phyloP scores from a whole-genome alignment of 2,113 vertebrate species.

The Pseudorasbora parva region DNA sequence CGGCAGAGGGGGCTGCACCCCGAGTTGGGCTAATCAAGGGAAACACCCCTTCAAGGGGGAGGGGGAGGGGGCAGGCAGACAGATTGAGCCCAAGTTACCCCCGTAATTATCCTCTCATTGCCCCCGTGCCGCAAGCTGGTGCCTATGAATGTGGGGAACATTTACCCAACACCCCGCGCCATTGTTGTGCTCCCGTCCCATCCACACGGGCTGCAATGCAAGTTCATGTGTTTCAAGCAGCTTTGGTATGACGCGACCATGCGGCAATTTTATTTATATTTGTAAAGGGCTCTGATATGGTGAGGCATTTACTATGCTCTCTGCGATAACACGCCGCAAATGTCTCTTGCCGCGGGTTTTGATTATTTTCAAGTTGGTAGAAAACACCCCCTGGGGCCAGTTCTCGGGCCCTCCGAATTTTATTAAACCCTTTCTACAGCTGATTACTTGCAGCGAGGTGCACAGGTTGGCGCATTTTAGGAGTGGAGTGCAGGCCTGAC shows the following conservation, averaged over 20 bases:
- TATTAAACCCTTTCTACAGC: slow-evolving; percentile 81
- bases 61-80: slow-evolving; percentile 72
- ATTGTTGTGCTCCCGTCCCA: slow-evolving; percentile 38
- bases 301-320: slow-evolving; percentile 72
- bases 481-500: slow-evolving; percentile 75
- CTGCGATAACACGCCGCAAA: slow-evolving; percentile 73
- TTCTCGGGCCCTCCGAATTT: slow-evolving; percentile 79
- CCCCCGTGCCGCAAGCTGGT: slow-evolving; percentile 77
- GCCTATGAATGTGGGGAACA: slow-evolving; percentile 65
- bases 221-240: slow-evolving; percentile 63
- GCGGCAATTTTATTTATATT: slow-evolving; percentile 69
- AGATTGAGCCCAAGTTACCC: slow-evolving; percentile 79
- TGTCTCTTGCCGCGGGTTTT: slow-evolving; percentile 77
- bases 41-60: slow-evolving; percentile 75
- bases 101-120: slow-evolving; percentile 79
- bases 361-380: slow-evolving; percentile 80
- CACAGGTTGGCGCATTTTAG: slow-evolving; percentile 77
- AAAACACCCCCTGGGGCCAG: slow-evolving; percentile 70
- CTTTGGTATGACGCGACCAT: slow-evolving; percentile 20
- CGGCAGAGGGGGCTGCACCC: slow-evolving; percentile 82
- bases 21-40: slow-evolving; percentile 80
- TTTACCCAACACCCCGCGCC: slow-evolving; percentile 67
- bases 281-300: slow-evolving; percentile 68
- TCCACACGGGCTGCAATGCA: slow-evolving; percentile 22
- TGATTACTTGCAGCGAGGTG: slow-evolving; percentile 79